These are phyloP conservation scores for Noctua janthina DNA, from an alignment of 2,888 invertebrate species.

Conservation along the genomic window DNA sequence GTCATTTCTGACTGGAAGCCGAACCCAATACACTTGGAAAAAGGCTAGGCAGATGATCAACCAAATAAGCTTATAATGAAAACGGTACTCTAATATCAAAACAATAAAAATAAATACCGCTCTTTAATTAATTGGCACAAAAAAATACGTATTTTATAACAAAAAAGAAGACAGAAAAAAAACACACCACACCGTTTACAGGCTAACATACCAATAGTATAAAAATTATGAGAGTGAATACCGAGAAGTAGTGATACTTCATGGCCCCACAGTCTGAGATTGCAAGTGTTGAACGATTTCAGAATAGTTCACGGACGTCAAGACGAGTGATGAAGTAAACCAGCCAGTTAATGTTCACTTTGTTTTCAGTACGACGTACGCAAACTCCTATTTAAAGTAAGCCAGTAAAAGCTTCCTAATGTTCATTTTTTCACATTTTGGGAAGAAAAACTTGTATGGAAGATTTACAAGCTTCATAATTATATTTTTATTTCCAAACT, in stretches of 20 bases:
- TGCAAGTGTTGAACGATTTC: slow-evolving; percentile 67
- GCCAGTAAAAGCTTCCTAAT: slow-evolving; percentile 7
- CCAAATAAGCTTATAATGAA: background rate
- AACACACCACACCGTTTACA: too few relatives aligned
- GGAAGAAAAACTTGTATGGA: background rate
- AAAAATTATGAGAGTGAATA: background rate
- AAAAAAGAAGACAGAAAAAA: background rate
- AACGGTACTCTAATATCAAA: background rate
- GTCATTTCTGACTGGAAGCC: background rate
- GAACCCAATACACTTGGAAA: background rate
- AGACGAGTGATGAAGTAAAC: slow-evolving; percentile 71
- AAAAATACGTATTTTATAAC: background rate
- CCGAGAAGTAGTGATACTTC: background rate
- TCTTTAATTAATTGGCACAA: background rate
- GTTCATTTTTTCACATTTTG: slow-evolving; percentile 19
- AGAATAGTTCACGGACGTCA: slow-evolving; percentile 70
- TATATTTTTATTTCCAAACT: background rate
- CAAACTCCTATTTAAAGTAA: slow-evolving; percentile 23
- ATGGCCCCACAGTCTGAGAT: slow-evolving; percentile 50
- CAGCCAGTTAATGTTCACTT: slow-evolving; percentile 59
- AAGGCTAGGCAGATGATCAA: background rate
- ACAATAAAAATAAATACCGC: background rate
- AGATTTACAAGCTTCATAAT: background rate
- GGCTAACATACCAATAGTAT: background rate
- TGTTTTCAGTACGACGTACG: slow-evolving; percentile 40